Conservation (phyloP, 2,888 invertebrate species). For the Tenodera sinensis region DNA sequence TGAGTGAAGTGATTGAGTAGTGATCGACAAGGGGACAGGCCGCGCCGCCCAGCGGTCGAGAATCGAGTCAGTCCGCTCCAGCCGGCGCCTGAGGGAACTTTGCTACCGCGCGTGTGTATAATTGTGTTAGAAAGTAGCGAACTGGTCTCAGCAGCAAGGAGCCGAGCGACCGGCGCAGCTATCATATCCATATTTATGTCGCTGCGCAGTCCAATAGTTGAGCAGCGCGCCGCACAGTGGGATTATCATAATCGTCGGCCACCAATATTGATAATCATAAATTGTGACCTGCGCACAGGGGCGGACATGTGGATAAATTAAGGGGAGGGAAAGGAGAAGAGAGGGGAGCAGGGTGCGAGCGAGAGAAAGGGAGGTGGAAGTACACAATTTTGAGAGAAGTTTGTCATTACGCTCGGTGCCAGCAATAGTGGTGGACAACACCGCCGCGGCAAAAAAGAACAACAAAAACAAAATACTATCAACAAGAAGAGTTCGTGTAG, state of each 20-base stretch:
- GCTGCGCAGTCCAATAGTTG: conserved; percentile 27
- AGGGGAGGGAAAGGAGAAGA: conserved; percentile 19
- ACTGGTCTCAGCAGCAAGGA: not conserved
- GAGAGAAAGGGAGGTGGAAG: conserved; percentile 23
- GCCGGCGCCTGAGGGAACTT: not conserved
- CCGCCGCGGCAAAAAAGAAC: not conserved
- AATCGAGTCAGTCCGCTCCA: conserved; percentile 6
- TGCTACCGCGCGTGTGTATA: not conserved
- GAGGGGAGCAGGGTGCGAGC: conserved; percentile 5
- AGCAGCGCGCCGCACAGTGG: conserved; percentile 20
- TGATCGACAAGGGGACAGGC: conserved; percentile 15
- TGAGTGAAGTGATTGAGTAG: not conserved
- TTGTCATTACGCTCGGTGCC: conserved; percentile 28
- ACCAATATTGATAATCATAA: conserved; percentile 33
- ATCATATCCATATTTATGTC: conserved; percentile 32
- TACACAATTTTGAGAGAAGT: conserved; percentile 30
- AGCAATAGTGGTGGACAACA: conserved; percentile 24
- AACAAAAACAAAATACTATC: not conserved
- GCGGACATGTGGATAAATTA: conserved; percentile 32
- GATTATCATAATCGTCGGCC: conserved; percentile 30
- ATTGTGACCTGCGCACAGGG: conserved; percentile 30
- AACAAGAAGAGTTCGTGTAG: not conserved
- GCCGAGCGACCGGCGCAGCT: conserved; percentile 6
- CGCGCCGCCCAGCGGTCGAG: conserved; percentile 31
- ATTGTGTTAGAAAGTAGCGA: not conserved